phyloP scores from a whole-genome alignment of 2,888 invertebrate species.

The Lamproptera curius region DNA sequence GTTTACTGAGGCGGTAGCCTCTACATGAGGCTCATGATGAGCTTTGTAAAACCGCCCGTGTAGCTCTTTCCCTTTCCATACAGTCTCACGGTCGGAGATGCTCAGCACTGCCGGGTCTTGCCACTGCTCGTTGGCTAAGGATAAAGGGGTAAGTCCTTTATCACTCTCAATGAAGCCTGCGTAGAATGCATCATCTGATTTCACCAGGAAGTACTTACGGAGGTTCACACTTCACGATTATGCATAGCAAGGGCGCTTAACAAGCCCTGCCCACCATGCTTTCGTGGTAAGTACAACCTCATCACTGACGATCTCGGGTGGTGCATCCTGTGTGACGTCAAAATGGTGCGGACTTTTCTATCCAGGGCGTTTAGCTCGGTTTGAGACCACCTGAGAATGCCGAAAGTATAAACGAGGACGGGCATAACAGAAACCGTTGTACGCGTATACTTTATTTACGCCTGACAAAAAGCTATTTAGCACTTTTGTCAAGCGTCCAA shows the following conservation, averaged over 20 bases:
- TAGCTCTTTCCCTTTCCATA: constrained; percentile 14
- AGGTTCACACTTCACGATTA: constrained; percentile 6
- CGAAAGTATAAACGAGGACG: constrained; percentile 18
- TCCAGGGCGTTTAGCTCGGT: constrained; percentile 18
- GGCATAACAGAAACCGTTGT: constrained; percentile 21
- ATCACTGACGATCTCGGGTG: constrained; percentile 21
- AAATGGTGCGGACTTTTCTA: constrained; percentile 12
- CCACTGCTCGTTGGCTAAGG: constrained; percentile 8
- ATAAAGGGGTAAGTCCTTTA: constrained; percentile 6
- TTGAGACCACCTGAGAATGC: constrained; percentile 20
- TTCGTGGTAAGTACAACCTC: constrained; percentile 18
- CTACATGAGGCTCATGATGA: constrained; percentile 9
- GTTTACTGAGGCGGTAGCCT: background rate
- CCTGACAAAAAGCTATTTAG: background rate
- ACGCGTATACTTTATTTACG: constrained; percentile 10
- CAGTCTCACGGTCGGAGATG: constrained; percentile 1
- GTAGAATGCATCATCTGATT: background rate
- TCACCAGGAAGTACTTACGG: background rate
- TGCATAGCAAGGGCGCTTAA: background rate
- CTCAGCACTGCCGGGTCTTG: constrained; percentile 3
- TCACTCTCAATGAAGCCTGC: background rate
- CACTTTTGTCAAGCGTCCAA: constrained; percentile 12
- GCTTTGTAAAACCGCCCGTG: constrained; percentile 14
- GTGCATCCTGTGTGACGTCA: background rate
- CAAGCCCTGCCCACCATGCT: background rate